Conservation (phyloP, 2,797 vertebrate species). For the Babyrousa celebensis region DNA sequence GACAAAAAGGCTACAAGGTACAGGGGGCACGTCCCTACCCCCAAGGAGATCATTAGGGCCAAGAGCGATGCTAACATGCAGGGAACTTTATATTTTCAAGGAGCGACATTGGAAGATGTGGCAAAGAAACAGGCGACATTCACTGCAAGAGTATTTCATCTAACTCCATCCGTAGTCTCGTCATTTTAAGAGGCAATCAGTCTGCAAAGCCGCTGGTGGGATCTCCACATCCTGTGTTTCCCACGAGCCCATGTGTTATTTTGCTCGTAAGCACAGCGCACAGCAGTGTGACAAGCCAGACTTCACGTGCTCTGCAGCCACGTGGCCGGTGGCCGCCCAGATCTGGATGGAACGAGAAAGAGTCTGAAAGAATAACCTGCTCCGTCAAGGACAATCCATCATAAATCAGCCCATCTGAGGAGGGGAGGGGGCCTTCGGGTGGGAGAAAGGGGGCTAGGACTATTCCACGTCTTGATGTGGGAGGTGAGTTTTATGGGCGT, state of each 20-base stretch:
- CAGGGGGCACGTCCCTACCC: fast-evolving
- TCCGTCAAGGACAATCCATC: neutral
- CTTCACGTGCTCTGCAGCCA: neutral
- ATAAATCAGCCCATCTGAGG: neutral
- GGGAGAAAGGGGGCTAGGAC: neutral
- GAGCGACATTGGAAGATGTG: neutral
- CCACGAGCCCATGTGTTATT: fast-evolving
- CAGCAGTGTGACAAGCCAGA: neutral
- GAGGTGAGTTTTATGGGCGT: neutral
- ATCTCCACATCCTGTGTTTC: neutral
- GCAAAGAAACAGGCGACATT: neutral
- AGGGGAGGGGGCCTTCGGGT: fast-evolving
- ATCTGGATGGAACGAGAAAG: neutral
- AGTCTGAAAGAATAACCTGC: neutral
- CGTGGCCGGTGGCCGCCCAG: fast-evolving
- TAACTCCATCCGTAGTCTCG: neutral
- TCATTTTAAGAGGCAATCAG: neutral
- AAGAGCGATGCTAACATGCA: neutral
- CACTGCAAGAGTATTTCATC: neutral
- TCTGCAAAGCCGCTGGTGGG: neutral
- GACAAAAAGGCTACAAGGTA: too few species aligned
- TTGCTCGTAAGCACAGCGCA: fast-evolving
- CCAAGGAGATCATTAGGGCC: neutral
- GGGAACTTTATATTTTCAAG: neutral
- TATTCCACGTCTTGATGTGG: neutral